Base-by-base conservation (phyloP, 2,797 vertebrate genomes). In the Hydrocynus forskahlii region DNA sequence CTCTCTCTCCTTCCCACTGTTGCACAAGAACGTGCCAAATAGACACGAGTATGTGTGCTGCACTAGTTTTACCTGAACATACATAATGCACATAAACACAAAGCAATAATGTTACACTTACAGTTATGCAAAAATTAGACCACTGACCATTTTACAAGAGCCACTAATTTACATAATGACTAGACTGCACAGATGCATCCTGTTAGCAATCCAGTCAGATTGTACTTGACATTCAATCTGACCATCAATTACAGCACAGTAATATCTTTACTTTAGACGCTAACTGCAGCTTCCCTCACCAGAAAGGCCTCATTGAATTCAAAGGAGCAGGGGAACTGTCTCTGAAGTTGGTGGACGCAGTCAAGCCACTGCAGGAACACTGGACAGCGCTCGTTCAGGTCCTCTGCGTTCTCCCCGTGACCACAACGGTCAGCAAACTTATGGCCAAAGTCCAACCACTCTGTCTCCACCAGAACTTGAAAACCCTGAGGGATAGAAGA, bases 251-350 rank as follows among this genome's bases (percentile, higher is more conserved):
- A 50, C 19, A 63, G 25, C 43, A 52, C 16, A 23, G 12, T 12
- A 9, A 54, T 17, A 0, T n/a, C 62, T 17, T 63, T 14, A 38
- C 38, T 67, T 43, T 43, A 67, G 64, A 43, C 1, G 35, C 35
- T 17, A 17, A 66, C 35, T 66, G 35, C 29, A 79, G 5, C 43
- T 6, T 5, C 14, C 83, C 93, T n/a, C 86, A 99, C 98, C 95
- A 99, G 95, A 90, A 99, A 99, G 93, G 97, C 97, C 95, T 99
- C 98, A 5, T 96, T 99, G 87, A 99, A 99, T 92, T 99, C 97
- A 84, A 99, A 99, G 87, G 97, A 99, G 91, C 98, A 99, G n/a
- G 98, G 98, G 89, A 99, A 99, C 90, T 99, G 98, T 90, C 97
- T 96, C 92, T 98, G 97, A 88, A 99, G 96, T 91, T 99, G 98